Evolutionary conservation across 2,888 invertebrate genomes (phyloP), one percentile per base, ranked within the genome.

Genomic region (Horisme vitalbata): DNA sequence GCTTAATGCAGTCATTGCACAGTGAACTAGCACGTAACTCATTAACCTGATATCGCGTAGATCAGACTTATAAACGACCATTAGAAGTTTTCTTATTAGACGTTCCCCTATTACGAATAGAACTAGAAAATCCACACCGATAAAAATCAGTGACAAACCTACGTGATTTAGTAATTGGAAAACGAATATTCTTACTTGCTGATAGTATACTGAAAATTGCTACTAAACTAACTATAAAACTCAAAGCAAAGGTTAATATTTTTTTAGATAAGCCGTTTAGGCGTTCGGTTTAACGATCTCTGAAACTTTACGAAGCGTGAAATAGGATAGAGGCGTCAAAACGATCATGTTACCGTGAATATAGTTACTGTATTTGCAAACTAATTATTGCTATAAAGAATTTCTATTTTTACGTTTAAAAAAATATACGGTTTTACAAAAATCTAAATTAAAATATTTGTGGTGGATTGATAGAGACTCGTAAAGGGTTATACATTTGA

Each of bases 31-130:
- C 45, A 70, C 69, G 75, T 72, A 79, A 69, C 79, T 81, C 82
- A 85, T 86, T 83, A 83, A 77, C 70, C 54, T 58, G 67, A 75
- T 82, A 84, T 81, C 82, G 68, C 71, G 68, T 63, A 67, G 73
- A 79, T 81, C 77, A 71, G 72, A 82, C 79, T 81, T 79, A 70
- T 70, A 78, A 84, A 82, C 75, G 79, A 77, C 79, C 85, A 74
- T 83, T 81, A 83, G 68, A 88, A 88, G 84, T 88, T 88, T 88
- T 87, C 87, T 87, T 87, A 87, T 88, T 87, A 88, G 78, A 87
- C 87, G 74, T 87, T 88, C 71, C 70, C 75, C 85, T 78, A 82
- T 87, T 80, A 81, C 80, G 65, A 79, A 68, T 71, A 71, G 69
- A 67, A 76, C 74, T 72, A 63, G 63, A 74, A 75, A 75, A 75